These are phyloP conservation scores for Drosophila neonasuta DNA, from an alignment of 2,888 invertebrate species.

Conservation along the genomic window DNA sequence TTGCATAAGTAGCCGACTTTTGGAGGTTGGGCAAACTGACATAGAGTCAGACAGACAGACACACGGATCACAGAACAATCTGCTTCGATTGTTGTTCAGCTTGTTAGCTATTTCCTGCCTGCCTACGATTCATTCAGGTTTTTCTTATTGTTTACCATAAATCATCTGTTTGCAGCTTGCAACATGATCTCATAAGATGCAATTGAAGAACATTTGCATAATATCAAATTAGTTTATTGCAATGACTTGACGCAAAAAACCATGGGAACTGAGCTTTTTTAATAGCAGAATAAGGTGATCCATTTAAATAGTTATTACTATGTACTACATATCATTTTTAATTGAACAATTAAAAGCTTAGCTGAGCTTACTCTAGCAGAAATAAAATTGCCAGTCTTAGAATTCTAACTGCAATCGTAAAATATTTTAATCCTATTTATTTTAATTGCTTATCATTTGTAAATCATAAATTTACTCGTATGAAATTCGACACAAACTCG, in stretches of 20 bases:
- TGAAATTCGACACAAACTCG: too few species aligned
- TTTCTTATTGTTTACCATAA: slow-evolving; percentile 19
- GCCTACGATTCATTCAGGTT: slow-evolving; percentile 38
- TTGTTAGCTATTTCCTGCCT: slow-evolving; percentile 71
- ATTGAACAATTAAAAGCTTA: not conserved
- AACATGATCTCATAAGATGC: slow-evolving; percentile 6
- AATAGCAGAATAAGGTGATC: not conserved
- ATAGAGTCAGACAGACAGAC: slow-evolving; percentile 5
- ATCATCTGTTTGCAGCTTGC: slow-evolving; percentile 5
- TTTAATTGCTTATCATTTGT: too few species aligned
- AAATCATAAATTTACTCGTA: too few species aligned
- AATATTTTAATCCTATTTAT: too few species aligned
- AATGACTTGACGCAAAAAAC: not conserved
- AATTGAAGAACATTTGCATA: slow-evolving; percentile 4
- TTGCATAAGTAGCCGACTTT: slow-evolving; percentile 30
- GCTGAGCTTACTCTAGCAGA: not conserved
- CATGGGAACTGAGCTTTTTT: not conserved
- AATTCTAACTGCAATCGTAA: too few species aligned
- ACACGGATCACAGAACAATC: slow-evolving; percentile 28
- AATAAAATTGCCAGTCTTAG: too few species aligned
- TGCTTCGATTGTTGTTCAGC: slow-evolving; percentile 49
- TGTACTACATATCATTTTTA: not conserved
- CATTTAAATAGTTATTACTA: not conserved
- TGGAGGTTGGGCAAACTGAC: slow-evolving; percentile 50
- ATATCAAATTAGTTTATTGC: not conserved